Percentiles rank a stretch among this genome's conserved stretches.
phyloP scores from a whole-genome alignment of 2,797 vertebrate genomes.

The Sebastes cheni region DNA sequence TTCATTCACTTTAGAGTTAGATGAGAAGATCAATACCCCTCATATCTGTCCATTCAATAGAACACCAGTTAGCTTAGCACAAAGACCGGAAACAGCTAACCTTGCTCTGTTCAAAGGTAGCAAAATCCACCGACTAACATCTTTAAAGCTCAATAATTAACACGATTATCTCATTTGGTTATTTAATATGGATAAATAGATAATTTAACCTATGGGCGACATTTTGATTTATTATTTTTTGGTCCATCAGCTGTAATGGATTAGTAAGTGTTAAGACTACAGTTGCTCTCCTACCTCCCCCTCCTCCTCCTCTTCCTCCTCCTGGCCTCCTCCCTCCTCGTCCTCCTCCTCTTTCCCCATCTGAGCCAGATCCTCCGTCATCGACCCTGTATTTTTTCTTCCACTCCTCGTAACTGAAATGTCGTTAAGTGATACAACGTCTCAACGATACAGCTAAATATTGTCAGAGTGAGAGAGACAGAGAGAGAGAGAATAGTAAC shows the following conservation, averaged over 20 bases:
- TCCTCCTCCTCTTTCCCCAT: conserved; percentile 53
- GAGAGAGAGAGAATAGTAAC: background rate
- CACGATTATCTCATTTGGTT: background rate
- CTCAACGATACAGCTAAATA: background rate
- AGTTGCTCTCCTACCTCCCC: conserved; percentile 25
- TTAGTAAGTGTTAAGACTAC: background rate
- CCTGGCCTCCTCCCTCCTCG: background rate
- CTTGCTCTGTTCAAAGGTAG: background rate
- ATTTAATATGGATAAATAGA: background rate
- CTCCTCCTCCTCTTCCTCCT: conserved; percentile 6
- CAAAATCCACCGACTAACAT: background rate
- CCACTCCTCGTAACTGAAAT: conserved; percentile 94
- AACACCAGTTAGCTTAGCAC: background rate
- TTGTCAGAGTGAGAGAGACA: no score
- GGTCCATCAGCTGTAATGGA: background rate
- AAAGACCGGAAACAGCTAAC: background rate
- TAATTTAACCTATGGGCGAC: background rate
- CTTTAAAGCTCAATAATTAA: background rate
- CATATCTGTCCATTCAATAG: background rate
- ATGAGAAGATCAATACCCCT: background rate
- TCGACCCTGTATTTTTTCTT: conserved; percentile 95
- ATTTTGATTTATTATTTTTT: background rate
- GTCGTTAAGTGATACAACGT: conserved; percentile 67
- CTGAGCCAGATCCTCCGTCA: conserved; percentile 82
- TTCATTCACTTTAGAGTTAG: background rate